A percentile compares a stretch with the other conserved stretches of the same genome.
These are phyloP conservation scores for Motacilla tschutschensis DNA, from an alignment of 2,113 vertebrate species.

Conservation along the genomic window DNA sequence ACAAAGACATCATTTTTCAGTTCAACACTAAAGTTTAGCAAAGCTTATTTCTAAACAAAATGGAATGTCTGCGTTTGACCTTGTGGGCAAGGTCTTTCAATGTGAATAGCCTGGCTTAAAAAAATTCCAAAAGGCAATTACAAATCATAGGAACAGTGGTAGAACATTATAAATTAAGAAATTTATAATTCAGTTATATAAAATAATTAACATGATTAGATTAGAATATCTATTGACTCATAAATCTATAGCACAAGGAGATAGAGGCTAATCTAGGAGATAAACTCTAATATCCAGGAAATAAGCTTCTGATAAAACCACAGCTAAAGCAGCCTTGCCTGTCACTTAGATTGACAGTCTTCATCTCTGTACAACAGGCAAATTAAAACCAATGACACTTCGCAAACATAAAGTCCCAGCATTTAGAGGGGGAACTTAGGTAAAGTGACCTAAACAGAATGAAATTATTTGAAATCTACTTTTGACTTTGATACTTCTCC, in stretches of 20 bases:
- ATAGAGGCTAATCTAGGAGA: background rate
- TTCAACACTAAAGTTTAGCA: background rate
- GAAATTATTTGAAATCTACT: background rate
- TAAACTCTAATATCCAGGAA: background rate
- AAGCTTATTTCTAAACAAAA: constrained; percentile 29
- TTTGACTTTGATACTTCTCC: background rate
- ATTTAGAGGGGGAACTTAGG: background rate
- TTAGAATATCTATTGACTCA: background rate
- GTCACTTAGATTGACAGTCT: background rate
- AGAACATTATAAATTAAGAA: background rate
- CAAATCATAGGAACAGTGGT: background rate
- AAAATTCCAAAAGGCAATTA: background rate
- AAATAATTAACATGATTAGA: background rate
- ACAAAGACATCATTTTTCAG: constrained; percentile 27
- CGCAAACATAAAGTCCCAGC: background rate
- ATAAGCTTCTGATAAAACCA: background rate
- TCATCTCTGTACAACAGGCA: background rate
- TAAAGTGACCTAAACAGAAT: background rate
- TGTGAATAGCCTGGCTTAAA: background rate
- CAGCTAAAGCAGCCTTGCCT: background rate
- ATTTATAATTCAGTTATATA: background rate
- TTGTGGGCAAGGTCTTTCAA: background rate
- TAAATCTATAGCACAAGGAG: background rate
- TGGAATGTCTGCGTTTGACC: background rate
- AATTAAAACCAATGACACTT: background rate